These are phyloP conservation scores for Myxocyprinus asiaticus DNA, from an alignment of 2,113 vertebrate species.

Conservation along the genomic window DNA sequence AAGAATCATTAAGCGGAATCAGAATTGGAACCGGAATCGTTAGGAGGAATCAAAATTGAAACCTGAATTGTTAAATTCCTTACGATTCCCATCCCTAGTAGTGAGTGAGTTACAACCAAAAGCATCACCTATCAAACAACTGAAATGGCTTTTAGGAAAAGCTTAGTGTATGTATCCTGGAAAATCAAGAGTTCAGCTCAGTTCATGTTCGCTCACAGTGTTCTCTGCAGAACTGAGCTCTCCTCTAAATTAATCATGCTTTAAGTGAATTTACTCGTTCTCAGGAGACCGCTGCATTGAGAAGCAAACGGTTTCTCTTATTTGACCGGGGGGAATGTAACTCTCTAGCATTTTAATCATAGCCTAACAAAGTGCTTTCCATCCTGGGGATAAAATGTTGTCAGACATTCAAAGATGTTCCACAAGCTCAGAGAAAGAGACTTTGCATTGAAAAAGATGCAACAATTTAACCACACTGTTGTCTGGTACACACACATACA, in stretches of 20 bases:
- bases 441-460: background rate
- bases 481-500: background rate
- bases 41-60: no score
- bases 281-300: background rate
- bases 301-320: conserved; percentile 1
- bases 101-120: background rate
- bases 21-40: no score
- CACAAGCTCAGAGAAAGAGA: background rate
- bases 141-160: conserved; percentile 14
- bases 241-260: conserved; percentile 15
- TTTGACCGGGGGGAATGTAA: conserved; percentile 30
- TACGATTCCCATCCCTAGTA: no score
- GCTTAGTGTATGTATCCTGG: background rate
- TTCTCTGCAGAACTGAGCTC: conserved; percentile 20
- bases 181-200: conserved; percentile 4
- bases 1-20: no score
- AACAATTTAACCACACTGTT: background rate
- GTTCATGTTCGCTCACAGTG: conserved; percentile 2
- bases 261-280: background rate
- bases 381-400: conserved; percentile 18
- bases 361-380: conserved; percentile 20
- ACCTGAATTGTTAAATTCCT: no score
- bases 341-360: conserved; percentile 33
- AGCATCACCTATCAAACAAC: conserved; percentile 8
- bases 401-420: conserved; percentile 18